These are phyloP conservation scores for Neostethus bicornis DNA, from an alignment of 2,797 vertebrate genomes.

Conservation along the genomic window DNA sequence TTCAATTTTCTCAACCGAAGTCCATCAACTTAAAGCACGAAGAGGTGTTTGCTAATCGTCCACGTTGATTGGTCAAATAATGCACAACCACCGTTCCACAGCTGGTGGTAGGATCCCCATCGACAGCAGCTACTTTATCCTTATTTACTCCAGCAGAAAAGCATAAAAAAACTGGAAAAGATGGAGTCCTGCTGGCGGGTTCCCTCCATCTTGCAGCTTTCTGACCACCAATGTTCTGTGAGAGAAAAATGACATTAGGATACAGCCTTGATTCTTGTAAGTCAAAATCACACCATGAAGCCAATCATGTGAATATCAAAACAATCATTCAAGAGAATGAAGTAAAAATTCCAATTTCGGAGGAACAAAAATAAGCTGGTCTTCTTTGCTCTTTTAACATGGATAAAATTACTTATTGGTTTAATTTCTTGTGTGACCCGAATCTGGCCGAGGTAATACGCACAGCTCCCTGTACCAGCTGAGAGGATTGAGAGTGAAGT, in stretches of 20 bases:
- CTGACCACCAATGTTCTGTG: slow-evolving; percentile 34
- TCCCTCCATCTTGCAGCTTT: slow-evolving; percentile 2
- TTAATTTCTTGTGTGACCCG: slow-evolving; percentile 32
- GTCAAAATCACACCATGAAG: slow-evolving; percentile 17
- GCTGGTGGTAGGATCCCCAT: slow-evolving; percentile 19
- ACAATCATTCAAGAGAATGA: slow-evolving; percentile 41
- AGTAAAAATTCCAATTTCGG: slow-evolving; percentile 16
- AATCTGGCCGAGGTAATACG: slow-evolving; percentile 34
- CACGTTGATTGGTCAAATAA: neutral
- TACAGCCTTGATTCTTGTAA: slow-evolving; percentile 19
- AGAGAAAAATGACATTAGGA: slow-evolving; percentile 29
- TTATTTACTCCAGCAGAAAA: slow-evolving; percentile 20
- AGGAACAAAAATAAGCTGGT: slow-evolving; percentile 18
- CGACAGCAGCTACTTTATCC: neutral
- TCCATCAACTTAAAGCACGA: slow-evolving; percentile 17
- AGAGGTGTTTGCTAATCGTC: slow-evolving; percentile 5
- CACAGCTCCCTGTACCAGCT: slow-evolving; percentile 39
- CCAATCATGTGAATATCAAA: slow-evolving; percentile 43
- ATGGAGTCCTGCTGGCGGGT: slow-evolving; percentile 9
- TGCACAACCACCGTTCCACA: slow-evolving; percentile 9
- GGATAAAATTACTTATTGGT: slow-evolving; percentile 16
- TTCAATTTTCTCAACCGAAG: neutral
- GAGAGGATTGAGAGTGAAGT: slow-evolving; percentile 74
- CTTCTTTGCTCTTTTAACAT: slow-evolving; percentile 11
- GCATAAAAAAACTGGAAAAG: neutral